These are phyloP conservation scores for Mus musculus DNA, from an alignment of 2,113 vertebrate genomes.

Conservation along the genomic window DNA sequence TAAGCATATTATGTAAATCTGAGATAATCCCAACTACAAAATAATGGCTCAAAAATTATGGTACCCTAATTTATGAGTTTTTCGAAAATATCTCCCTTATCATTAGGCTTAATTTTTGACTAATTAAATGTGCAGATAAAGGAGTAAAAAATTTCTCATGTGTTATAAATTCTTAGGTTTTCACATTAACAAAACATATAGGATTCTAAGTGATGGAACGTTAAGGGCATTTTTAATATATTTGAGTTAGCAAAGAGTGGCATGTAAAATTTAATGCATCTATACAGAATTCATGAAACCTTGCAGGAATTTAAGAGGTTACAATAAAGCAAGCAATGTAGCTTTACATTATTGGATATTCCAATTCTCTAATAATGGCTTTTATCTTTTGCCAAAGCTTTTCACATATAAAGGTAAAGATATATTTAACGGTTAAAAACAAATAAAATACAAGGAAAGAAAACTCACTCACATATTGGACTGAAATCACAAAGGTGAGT, in stretches of 20 bases:
- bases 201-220: not conserved
- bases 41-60: not conserved
- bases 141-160: slow-evolving; percentile 9
- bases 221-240: slow-evolving; percentile 47
- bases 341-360: not conserved
- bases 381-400: not conserved
- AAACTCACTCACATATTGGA: not conserved
- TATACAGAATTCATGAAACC: not conserved
- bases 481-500: not conserved
- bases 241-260: slow-evolving; percentile 21
- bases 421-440: not conserved
- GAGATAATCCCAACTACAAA: not conserved
- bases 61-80: slow-evolving; percentile 21
- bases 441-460: not conserved
- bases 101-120: slow-evolving; percentile 58
- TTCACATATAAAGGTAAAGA: not conserved
- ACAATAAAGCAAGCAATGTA: slow-evolving; percentile 1
- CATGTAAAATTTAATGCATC: not conserved
- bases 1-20: not conserved
- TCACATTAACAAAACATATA: slow-evolving; percentile 43
- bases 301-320: not conserved
- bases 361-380: not conserved
- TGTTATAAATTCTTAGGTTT: slow-evolving; percentile 40
- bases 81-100: slow-evolving; percentile 37
- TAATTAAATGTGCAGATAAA: slow-evolving; percentile 63